These are phyloP conservation scores for Empidonax traillii DNA, from an alignment of 2,113 vertebrate genomes.

Conservation along the genomic window DNA sequence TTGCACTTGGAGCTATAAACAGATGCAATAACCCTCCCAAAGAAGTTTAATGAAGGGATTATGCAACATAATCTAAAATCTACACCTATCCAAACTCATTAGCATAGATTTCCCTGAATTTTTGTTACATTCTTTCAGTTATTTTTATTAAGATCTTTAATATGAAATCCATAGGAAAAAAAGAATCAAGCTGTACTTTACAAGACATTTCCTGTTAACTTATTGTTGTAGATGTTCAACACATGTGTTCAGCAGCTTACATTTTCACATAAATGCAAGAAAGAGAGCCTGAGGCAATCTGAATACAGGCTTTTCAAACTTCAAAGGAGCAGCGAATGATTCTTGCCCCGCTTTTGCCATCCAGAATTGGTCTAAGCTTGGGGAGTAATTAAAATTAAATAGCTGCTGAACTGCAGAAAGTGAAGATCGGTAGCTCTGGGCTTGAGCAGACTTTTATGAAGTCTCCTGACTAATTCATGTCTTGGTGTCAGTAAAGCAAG, in stretches of 20 bases:
- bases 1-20: background rate
- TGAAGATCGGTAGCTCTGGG: constrained; percentile 59
- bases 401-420: constrained; percentile 69
- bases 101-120: background rate
- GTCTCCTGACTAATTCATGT: constrained; percentile 55
- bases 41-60: background rate
- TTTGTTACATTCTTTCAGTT: background rate
- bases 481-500: background rate
- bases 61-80: background rate
- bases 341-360: constrained; percentile 72
- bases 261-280: constrained; percentile 64
- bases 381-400: constrained; percentile 85
- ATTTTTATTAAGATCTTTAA: constrained; percentile 28
- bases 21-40: background rate
- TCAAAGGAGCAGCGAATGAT: constrained; percentile 72
- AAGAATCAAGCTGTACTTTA: background rate
- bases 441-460: constrained; percentile 55
- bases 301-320: constrained; percentile 73
- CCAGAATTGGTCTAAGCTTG: constrained; percentile 75
- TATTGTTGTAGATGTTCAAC: constrained; percentile 26
- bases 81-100: background rate
- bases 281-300: constrained; percentile 72
- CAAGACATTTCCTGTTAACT: constrained; percentile 40
- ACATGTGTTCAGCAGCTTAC: constrained; percentile 49
- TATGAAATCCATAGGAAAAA: constrained; percentile 10